Evolutionary conservation across 2,797 vertebrate genomes (phyloP).

Genomic region (Schizothorax lantsangensis): DNA sequence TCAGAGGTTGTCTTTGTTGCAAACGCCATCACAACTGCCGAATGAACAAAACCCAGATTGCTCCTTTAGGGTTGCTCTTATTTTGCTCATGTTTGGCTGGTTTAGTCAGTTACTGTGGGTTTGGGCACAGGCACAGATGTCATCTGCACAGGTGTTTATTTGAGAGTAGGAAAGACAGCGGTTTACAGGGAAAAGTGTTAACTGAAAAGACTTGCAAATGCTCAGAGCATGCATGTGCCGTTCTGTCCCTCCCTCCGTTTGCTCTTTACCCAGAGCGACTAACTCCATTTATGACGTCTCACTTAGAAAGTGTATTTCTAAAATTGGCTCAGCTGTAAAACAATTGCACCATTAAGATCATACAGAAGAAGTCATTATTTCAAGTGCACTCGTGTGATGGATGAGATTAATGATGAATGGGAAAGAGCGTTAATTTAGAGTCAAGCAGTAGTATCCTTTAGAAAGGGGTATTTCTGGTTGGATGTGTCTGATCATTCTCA

Average conservation of each 20-base stretch:
- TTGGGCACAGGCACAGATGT: constrained; percentile 2
- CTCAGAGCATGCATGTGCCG: constrained; percentile 81
- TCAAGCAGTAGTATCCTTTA: not conserved
- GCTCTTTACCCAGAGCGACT: constrained; percentile 64
- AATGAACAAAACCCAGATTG: not conserved
- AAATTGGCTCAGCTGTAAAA: constrained; percentile 6
- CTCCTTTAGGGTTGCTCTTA: constrained; percentile 3
- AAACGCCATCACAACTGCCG: not conserved
- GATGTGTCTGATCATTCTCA: not conserved
- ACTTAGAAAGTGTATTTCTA: constrained; percentile 20
- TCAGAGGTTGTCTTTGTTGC: not conserved
- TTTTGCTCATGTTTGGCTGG: constrained; percentile 12
- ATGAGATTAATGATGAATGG: constrained; percentile 6
- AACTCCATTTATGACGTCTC: constrained; percentile 20
- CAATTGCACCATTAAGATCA: not conserved
- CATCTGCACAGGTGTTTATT: constrained; percentile 16
- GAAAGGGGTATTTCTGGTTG: not conserved
- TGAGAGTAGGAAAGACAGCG: constrained; percentile 20
- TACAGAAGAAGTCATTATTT: not conserved
- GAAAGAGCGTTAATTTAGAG: not conserved
- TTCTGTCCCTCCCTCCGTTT: constrained; percentile 77
- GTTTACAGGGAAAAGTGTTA: constrained; percentile 68
- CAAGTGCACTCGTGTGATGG: not conserved
- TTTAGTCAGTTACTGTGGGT: not conserved
- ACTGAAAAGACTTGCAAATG: constrained; percentile 88